Evolutionary conservation across 2,113 vertebrate genomes (phyloP).

Genomic region (Apteryx mantelli): DNA sequence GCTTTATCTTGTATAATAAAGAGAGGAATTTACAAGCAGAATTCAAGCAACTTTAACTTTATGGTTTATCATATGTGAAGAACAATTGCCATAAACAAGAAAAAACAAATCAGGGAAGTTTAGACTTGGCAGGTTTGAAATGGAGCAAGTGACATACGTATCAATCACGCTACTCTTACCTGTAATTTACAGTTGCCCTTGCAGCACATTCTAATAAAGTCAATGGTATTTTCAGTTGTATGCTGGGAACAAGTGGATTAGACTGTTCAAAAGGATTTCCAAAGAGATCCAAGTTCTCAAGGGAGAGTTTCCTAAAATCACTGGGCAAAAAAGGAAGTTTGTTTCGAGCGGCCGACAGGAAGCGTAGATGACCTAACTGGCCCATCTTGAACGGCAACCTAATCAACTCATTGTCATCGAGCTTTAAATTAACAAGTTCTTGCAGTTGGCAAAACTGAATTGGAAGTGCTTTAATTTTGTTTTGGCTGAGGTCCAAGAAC

Average conservation of each 20-base stretch:
- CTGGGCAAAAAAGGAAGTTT: slow-evolving; percentile 86
- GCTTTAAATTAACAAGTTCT: slow-evolving; percentile 84
- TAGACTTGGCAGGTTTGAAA: background rate
- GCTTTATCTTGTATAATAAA: background rate
- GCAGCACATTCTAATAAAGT: slow-evolving; percentile 85
- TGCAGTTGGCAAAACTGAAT: slow-evolving; percentile 87
- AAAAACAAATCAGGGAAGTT: background rate
- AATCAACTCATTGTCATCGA: slow-evolving; percentile 89
- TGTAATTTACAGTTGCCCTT: slow-evolving; percentile 81
- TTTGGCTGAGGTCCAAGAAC: slow-evolving; percentile 92
- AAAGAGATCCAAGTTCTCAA: slow-evolving; percentile 93
- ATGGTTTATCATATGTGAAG: accelerated
- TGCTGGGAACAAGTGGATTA: slow-evolving; percentile 82
- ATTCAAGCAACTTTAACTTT: background rate
- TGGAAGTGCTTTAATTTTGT: slow-evolving; percentile 87
- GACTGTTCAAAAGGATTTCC: slow-evolving; percentile 91
- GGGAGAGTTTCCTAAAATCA: slow-evolving; percentile 87
- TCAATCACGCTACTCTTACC: slow-evolving; percentile 70
- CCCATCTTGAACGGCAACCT: slow-evolving; percentile 87
- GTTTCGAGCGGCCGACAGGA: slow-evolving; percentile 90
- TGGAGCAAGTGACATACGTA: accelerated
- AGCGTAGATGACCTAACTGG: slow-evolving; percentile 83
- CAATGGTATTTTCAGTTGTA: slow-evolving; percentile 87
- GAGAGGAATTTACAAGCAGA: background rate
- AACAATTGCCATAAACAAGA: background rate